These are phyloP conservation scores for Orchesella flavescens DNA, from an alignment of 2,888 invertebrate genomes.

Conservation along the genomic window DNA sequence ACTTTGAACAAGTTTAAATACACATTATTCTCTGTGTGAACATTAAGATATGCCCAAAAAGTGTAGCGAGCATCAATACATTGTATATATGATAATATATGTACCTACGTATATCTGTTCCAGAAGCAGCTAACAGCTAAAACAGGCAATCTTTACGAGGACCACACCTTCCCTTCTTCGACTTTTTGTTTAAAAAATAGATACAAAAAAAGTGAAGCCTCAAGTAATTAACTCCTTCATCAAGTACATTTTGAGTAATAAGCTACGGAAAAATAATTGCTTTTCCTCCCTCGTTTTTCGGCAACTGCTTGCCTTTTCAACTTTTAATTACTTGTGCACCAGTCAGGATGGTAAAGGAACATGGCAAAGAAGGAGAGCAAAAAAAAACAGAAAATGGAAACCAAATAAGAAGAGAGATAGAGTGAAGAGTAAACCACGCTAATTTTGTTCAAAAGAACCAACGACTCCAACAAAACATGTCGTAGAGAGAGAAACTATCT, in stretches of 20 bases:
- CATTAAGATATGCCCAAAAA: constrained; percentile 26
- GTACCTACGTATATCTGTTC: constrained; percentile 19
- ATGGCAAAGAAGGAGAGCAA: constrained; percentile 1
- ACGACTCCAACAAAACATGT: constrained; percentile 9
- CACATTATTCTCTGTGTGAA: constrained; percentile 18
- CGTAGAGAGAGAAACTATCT: neutral
- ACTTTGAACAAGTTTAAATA: constrained; percentile 2
- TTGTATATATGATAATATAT: neutral
- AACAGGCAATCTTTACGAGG: constrained; percentile 42
- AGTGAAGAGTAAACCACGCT: constrained; percentile 31
- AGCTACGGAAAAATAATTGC: constrained; percentile 57
- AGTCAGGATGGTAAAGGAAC: constrained; percentile 2
- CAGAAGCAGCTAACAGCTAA: constrained; percentile 31
- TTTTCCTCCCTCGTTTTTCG: constrained; percentile 56
- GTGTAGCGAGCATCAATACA: neutral
- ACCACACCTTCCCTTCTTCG: constrained; percentile 43
- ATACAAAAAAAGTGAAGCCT: constrained; percentile 48
- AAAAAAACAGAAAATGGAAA: constrained; percentile 20
- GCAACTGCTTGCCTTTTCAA: constrained; percentile 56
- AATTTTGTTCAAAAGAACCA: constrained; percentile 41
- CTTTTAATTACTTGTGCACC: constrained; percentile 55
- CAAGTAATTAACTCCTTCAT: constrained; percentile 61
- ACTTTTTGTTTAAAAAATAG: constrained; percentile 23
- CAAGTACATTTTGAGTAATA: constrained; percentile 59
- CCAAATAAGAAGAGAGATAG: constrained; percentile 15